phyloP scores from a whole-genome alignment of 2,113 vertebrate genomes.

The Eidolon helvum region DNA sequence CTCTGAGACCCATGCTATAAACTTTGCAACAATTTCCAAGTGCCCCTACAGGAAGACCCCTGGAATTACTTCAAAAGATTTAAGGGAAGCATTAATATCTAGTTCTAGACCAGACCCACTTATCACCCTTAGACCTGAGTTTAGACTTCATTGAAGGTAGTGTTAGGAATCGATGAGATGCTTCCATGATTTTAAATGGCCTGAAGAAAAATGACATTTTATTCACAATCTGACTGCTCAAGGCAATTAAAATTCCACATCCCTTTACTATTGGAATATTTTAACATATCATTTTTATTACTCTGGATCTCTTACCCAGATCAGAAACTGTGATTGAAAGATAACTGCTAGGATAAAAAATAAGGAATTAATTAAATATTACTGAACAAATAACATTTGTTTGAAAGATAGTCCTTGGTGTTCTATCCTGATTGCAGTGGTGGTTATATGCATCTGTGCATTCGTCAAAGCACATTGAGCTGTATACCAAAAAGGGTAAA shows the following conservation, averaged over 20 bases:
- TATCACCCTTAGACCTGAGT: not conserved
- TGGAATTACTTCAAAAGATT: not conserved
- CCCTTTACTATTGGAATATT: not conserved
- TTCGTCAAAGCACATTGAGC: not conserved
- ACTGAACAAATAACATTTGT: not conserved
- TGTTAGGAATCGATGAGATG: not conserved
- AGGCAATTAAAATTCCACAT: not conserved
- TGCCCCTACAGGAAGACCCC: not conserved
- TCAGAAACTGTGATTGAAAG: not conserved
- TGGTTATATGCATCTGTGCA: not conserved
- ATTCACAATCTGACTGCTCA: not conserved
- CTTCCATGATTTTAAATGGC: not conserved
- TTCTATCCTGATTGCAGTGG: not conserved
- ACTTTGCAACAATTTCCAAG: slow-evolving; percentile 1
- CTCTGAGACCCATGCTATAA: slow-evolving; percentile 11
- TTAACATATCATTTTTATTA: not conserved
- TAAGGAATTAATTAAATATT: not conserved
- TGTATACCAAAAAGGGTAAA: not conserved
- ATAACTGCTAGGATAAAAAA: not conserved
- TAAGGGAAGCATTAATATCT: not conserved
- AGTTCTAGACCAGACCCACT: not conserved
- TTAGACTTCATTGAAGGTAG: not conserved
- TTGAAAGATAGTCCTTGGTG: not conserved
- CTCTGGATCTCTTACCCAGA: not conserved
- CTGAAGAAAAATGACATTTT: not conserved